Evolutionary conservation across 2,797 vertebrate genomes (phyloP), one percentile per base, ranked within the genome.

Genomic region (Acestrorhynchus altus): DNA sequence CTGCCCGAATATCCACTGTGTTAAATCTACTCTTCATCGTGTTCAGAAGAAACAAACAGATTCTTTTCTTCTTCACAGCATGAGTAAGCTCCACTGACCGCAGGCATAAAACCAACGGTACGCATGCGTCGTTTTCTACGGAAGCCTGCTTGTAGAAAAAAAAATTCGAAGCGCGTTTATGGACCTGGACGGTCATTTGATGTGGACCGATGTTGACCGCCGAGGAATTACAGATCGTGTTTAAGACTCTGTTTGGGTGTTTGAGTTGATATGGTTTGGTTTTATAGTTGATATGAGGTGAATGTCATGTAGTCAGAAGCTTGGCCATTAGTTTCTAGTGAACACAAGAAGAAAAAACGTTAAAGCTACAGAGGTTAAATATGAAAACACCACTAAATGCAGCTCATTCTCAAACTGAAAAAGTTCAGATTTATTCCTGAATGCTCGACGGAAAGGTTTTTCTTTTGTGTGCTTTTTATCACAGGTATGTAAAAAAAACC

Each of bases 11-110:
- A 4, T 99, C 98, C 78, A 98, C 72, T 0, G 96, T 97, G 81
- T 92, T 96, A 83, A 97, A 99, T 22, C 97, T 93, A 1, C 90
- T 94, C 90, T 99, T 99, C 97, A 99, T 98, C 28, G 16, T 89
- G 83, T 39, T 5, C 16, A 8, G 26, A 49, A 74, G 15, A 16
- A 4, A 11, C 13, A 4, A 11, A 12, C 52, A 13, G 15, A 12
- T 20, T 66, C 8, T 8, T 6, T 5, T 16, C 12, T 16, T 0
- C 22, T 8, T 11, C 7, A 18, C 9, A 69, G n/a, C n/a, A n/a
- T n/a, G 7, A 49, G 8, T 2, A 2, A 28, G 24, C 16, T 13
- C 24, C 18, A 15, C 22, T 49, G 12, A 49, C 26, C 24, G n/a
- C 11, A 0, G 39, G 72, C 74, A 42, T 40, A 42, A 44, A 20